Base-by-base conservation (phyloP, 2,113 vertebrate species). In the Myotis davidii region DNA sequence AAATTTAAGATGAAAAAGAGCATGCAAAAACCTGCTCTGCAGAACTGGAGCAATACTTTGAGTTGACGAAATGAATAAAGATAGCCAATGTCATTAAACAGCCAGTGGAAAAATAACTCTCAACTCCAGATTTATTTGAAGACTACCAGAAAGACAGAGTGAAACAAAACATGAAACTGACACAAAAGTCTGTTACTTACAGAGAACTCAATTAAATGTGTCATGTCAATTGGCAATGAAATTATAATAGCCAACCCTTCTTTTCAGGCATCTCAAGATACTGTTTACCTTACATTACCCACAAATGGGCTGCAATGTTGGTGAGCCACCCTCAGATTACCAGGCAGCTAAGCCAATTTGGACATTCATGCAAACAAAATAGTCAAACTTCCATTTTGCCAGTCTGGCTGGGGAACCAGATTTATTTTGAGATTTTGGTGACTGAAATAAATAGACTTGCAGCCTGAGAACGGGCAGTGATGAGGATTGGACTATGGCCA, bases 401-500 rank as follows among this genome's bases (percentile, higher is more conserved):
- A 27, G 67, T 85, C 78, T 91, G 78, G 17, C 56, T 72, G 4
- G 42, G 89, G 67, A 85, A 85, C 3, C 65, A 94, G 67, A 95
- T 94, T 95, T 95, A 95, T 86, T 89, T 83, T 83, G 52, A 82
- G 74, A 88, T 37, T 88, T 90, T 86, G 39, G 16, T 72, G 48
- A 89, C 76, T 59, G 59, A 89, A 94, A 65, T 67, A 88, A 94
- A 65, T 23, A 78, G 84, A 67, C 69, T 45, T 64, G 48, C 88
- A 88, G 73, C 25, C 32, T 76, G 67, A 77, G 27, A 5, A 7
- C 65, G 17, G 90, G 52, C 69, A 85, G 27, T 29, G 39, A 76
- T 82, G 27, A 74, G 23, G 32, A 27, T 18, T 48, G n/a, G 29
- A 90, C 27, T 73, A 25, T 5, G 70, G 37, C 20, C 27, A 78